A percentile compares a stretch with the other conserved stretches of the same genome.
phyloP scores from a whole-genome alignment of 2,113 vertebrate species.

The Oreochromis aureus region DNA sequence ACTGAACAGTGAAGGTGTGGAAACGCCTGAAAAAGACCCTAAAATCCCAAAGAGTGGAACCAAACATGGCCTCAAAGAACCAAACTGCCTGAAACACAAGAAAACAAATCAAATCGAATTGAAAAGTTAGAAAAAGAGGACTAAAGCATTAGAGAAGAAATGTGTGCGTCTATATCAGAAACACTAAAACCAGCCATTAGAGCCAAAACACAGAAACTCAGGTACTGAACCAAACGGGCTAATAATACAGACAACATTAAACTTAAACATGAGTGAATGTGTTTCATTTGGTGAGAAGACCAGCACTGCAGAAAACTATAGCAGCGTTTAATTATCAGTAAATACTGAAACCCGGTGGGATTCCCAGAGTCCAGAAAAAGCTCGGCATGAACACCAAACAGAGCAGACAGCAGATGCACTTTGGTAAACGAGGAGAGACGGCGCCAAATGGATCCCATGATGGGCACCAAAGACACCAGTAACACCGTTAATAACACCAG shows the following conservation, averaged over 20 bases:
- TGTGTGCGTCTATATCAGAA: background rate
- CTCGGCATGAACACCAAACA: background rate
- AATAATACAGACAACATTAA: background rate
- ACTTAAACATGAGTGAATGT: background rate
- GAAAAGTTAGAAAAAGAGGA: background rate
- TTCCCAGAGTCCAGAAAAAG: background rate
- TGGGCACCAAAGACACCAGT: background rate
- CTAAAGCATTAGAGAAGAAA: background rate
- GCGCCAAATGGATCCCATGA: background rate
- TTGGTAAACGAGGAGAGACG: background rate
- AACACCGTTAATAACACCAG: background rate
- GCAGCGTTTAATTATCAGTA: background rate
- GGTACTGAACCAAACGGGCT: background rate
- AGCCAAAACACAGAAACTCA: background rate
- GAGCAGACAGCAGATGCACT: background rate
- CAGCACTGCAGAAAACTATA: background rate
- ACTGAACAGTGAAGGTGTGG: background rate
- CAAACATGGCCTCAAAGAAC: fast-evolving
- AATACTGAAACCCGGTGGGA: background rate
- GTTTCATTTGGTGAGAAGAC: background rate
- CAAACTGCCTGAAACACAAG: background rate
- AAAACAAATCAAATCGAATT: background rate
- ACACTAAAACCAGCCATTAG: background rate
- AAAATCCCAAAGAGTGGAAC: background rate
- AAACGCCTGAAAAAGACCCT: background rate